Percentiles rank a stretch among this genome's conserved stretches.
These are phyloP conservation scores for Proctacanthus coquilletti DNA, from an alignment of 1,140 invertebrate genomes.

Conservation along the genomic window DNA sequence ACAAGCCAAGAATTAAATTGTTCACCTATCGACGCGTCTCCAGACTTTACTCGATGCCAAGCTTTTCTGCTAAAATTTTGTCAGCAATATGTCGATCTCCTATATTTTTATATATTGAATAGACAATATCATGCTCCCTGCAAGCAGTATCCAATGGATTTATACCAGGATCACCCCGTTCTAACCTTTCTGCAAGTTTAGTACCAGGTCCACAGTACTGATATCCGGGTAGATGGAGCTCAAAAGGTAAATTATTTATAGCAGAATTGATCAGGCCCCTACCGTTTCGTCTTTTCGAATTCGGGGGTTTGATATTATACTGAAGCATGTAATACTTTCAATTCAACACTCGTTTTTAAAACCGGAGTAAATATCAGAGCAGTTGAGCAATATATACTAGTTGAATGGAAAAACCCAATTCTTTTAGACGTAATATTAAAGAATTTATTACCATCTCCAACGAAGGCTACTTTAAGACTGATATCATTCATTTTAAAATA, in stretches of 20 bases:
- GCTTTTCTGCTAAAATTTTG: too few relatives aligned
- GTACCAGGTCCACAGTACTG: constrained; percentile 33
- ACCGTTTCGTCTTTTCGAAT: constrained; percentile 7
- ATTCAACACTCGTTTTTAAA: neutral
- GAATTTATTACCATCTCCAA: too few relatives aligned
- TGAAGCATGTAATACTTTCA: neutral
- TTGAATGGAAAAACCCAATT: too few relatives aligned
- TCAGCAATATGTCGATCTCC: constrained; percentile 26
- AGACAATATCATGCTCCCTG: constrained; percentile 32
- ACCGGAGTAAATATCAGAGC: constrained; percentile 2
- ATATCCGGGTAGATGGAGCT: constrained; percentile 33
- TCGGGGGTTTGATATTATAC: neutral
- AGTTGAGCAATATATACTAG: too few relatives aligned
- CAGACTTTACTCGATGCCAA: too few relatives aligned
- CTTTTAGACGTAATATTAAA: too few relatives aligned
- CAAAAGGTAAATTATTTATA: constrained; percentile 30
- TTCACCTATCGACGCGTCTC: too few relatives aligned
- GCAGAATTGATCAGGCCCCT: constrained; percentile 19
- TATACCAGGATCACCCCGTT: constrained; percentile 26
- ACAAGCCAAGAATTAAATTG: too few relatives aligned
- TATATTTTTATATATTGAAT: constrained; percentile 22
- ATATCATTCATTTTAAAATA: too few relatives aligned
- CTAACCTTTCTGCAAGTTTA: constrained; percentile 29
- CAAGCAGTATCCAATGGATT: constrained; percentile 31
- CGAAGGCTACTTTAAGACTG: too few relatives aligned